Evolutionary conservation across 2,797 vertebrate genomes (phyloP), one percentile per base, ranked within the genome.

Genomic region (Bucorvus abyssinicus): DNA sequence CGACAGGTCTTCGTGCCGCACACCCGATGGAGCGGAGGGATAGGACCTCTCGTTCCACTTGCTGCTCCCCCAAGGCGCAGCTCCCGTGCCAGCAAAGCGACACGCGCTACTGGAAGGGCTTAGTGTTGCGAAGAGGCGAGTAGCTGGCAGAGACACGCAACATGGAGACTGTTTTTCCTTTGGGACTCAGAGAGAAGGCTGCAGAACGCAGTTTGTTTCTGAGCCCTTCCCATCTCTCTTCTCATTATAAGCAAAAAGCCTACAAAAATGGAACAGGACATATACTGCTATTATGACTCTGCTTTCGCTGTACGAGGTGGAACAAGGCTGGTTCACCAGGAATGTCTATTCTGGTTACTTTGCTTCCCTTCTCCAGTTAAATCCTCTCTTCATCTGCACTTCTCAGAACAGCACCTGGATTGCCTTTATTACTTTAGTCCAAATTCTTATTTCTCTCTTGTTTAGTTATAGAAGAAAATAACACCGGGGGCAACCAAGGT

Each of bases 381-480:
- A 86, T 44, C 13, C 6, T 80, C 21, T 92, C 52, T 78, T 78
- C 38, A 21, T 56, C 45, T 70, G 40, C 18, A 13, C 87, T 57
- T 77, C 78, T 84, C 36, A 68, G 60, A 80, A n/a, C 14, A 92
- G 26, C 20, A 70, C 34, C 18, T 93, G 63, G 19, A 34, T 23
- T 68, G 27, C 29, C 77, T 86, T 88, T 52, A 45, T 64, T 70
- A 32, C 40, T 81, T 89, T 91, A 47, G 61, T 81, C 27, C 45
- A 76, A 70, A 26, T 34, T 69, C 36, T 57, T 49, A 6, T 15
- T n/a, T 67, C 83, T 92, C 59, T 30, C 32, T 17, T 59, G 69
- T 8, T 83, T 77, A 91, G 91, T 89, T 27, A 45, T 75, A 56
- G 11, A 83, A 36, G 42, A 44, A 91, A 95, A 84, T 70, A 94